Conservation (phyloP, 2,797 vertebrate species). For the Hippocampus kuda region DNA sequence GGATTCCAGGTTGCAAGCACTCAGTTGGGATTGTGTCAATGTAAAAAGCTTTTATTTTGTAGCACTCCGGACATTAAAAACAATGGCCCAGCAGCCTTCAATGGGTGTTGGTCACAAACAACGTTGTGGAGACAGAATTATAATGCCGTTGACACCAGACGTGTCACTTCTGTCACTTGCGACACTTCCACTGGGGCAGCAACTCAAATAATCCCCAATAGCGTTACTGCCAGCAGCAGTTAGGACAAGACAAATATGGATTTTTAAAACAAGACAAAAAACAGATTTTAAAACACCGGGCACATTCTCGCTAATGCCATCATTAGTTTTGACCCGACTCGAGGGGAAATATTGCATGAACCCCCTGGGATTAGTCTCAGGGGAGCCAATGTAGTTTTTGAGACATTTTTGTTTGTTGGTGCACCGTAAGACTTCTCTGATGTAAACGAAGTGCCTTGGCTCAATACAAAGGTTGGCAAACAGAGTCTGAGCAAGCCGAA, state of each 20-base stretch:
- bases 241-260: background rate
- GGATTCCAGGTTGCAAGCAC: too few species aligned
- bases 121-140: too few species aligned
- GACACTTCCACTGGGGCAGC: background rate
- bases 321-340: too few species aligned
- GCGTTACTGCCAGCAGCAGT: background rate
- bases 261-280: too few species aligned
- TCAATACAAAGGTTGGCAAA: background rate
- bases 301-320: too few species aligned
- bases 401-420: background rate
- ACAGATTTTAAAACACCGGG: too few species aligned
- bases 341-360: background rate
- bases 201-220: background rate
- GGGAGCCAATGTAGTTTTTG: too few species aligned
- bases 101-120: too few species aligned
- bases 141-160: too few species aligned
- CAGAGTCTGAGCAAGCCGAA: background rate
- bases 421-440: background rate
- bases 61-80: background rate
- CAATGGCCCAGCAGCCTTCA: too few species aligned
- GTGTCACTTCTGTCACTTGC: too few species aligned
- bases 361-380: too few species aligned
- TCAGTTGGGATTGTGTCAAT: background rate
- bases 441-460: background rate
- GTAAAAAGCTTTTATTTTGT: background rate